Evolutionary conservation across 2,888 invertebrate genomes (phyloP), one percentile per base, ranked within the genome.

Genomic region (Fragum fragum): DNA sequence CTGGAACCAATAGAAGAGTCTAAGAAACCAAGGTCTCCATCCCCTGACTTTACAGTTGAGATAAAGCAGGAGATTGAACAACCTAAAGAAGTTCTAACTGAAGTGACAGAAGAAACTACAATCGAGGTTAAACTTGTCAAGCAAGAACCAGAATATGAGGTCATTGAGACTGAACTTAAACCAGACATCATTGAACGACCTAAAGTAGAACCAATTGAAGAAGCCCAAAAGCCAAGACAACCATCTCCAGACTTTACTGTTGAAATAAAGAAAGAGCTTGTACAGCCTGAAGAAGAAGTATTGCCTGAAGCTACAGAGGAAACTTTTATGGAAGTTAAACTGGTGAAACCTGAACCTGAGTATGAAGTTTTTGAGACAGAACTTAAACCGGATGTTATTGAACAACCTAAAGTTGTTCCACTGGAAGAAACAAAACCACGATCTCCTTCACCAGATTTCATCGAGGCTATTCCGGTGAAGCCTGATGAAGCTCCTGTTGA

Each of bases 301-400:
- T 97, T 97, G 90, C 96, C 96, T 0, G 97, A 97, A 90, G 97
- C 79, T 52, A 32, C 52, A 18, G 88, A 87, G 71, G 79, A 81
- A 57, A 47, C 70, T 57, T 73, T 81, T 53, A 57, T 71, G 26
- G 79, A 81, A 63, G 59, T 53, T 5, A 79, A 82, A 57, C 61
- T 74, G 21, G 74, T 59, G 39, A 81, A 81, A 73, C 59, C 78
- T 36, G 53, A 76, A 63, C 63, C 78, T 18, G 76, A 55, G 23
- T 23, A 61, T 42, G 73, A 79, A 57, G 66, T 73, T 18, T n/a
- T 70, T 28, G 81, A 84, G 59, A 75, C 71, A 55, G 78, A 63
- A 9, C 52, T 81, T 1, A 78, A 79, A 59, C 69, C 78, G 39
- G 75, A 76, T 23, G 52, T 59, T 47, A 76, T 84, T 57, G 81